Evolutionary conservation across 2,888 invertebrate species (phyloP), one percentile per base, ranked within the genome.

Genomic region (Lacanobia wlatinum): DNA sequence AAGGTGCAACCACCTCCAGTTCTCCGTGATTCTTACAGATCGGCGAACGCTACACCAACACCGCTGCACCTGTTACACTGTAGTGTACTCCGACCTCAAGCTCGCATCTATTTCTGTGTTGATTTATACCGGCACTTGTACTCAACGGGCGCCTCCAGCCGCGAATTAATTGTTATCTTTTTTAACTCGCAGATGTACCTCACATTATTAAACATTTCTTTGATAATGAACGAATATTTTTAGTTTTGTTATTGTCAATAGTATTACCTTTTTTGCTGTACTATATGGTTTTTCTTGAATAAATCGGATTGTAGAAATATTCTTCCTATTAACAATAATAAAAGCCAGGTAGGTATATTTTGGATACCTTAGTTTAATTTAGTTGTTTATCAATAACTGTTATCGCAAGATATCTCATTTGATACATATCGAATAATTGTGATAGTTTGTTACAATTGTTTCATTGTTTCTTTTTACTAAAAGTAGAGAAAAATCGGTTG

Each of bases 111-210:
- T 85, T 89, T 85, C 80, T 78, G 76, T 67, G 67, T 82, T 84
- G 84, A 86, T 86, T 84, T 87, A 73, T 80, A 83, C 62, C 59
- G 70, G 82, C 84, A 80, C 78, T 86, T 87, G 85, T 86, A 80
- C 43, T 73, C 68, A 56, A 73, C 76, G 73, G 72, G 73, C 84
- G 86, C 88, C 92, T 92, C 92, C 92, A 88, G 87, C 89, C 78
- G 80, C 86, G 92, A 90, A 89, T 90, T 92, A 92, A 92, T 91
- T 90, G 90, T 90, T 90, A 83, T 87, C 71, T 87, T 83, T 83
- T 87, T 83, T 81, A 81, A 82, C 60, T 77, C 55, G 80, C 87
- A 87, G 80, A 85, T 90, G 88, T 85, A 83, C 80, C 80, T 77
- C 83, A 79, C 81, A 87, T 86, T 85, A 83, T 85, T 78, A 86